A percentile compares a stretch with the other conserved stretches of the same genome.
Conservation (phyloP, 64 coral and sea anemone species). For the Montipora efflorescens region DNA sequence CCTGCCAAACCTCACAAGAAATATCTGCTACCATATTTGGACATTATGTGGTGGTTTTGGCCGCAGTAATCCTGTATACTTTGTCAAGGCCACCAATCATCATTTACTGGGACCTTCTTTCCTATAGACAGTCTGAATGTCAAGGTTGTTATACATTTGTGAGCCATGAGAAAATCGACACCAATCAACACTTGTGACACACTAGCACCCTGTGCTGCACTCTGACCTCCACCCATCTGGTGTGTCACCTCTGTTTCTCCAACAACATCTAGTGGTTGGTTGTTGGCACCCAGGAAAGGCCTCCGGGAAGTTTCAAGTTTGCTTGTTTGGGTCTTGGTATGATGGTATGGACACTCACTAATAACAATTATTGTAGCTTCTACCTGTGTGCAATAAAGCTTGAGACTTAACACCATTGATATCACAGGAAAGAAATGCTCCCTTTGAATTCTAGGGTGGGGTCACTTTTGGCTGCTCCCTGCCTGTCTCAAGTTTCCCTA, state of each 20-base stretch:
- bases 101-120: slow-evolving; percentile 24
- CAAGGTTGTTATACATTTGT: slow-evolving; percentile 57
- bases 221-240: not conserved
- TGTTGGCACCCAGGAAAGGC: slow-evolving; percentile 35
- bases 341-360: slow-evolving; percentile 9
- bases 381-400: not conserved
- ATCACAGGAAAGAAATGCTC: slow-evolving; percentile 11
- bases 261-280: slow-evolving; percentile 20
- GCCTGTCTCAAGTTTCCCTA: too few species aligned
- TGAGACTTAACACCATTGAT: slow-evolving; percentile 1
- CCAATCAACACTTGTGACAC: slow-evolving; percentile 58
- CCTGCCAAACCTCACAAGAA: not conserved
- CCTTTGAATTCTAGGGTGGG: slow-evolving; percentile 14
- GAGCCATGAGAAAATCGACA: slow-evolving; percentile 36
- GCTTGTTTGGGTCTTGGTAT: not conserved
- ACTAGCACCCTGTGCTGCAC: not conserved
- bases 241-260: slow-evolving; percentile 6
- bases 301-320: not conserved
- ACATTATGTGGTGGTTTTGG: slow-evolving; percentile 19
- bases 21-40: slow-evolving; percentile 39
- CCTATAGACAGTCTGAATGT: not conserved
- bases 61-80: slow-evolving; percentile 38
- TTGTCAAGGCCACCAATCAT: slow-evolving; percentile 4
- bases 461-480: slow-evolving; percentile 13
- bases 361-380: slow-evolving; percentile 26